A percentile compares a stretch with the other conserved stretches of the same genome.
Evolutionary conservation across 2,888 invertebrate genomes (phyloP).

Genomic region (Drosophila mimetica): DNA sequence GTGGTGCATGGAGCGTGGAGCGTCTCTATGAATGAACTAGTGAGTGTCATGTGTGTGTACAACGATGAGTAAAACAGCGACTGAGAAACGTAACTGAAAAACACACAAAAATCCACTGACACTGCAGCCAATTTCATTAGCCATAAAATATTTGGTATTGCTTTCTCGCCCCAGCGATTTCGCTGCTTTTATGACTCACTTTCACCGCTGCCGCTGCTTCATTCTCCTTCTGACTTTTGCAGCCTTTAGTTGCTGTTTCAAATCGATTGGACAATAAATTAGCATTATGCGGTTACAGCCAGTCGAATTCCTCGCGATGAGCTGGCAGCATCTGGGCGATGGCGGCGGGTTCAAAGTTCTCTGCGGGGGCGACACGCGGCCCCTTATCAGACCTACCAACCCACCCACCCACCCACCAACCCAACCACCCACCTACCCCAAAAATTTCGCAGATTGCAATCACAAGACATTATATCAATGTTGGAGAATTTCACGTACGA

Average conservation of each 20-base stretch:
- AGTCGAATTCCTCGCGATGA: conserved; percentile 46
- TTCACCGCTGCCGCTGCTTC: conserved; percentile 2
- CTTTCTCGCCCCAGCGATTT: conserved; percentile 6
- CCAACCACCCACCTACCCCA: too few relatives aligned
- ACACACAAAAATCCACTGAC: neutral
- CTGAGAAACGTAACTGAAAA: neutral
- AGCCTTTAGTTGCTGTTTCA: conserved; percentile 72
- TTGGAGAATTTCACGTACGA: conserved; percentile 1
- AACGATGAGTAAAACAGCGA: conserved; percentile 15
- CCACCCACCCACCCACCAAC: neutral
- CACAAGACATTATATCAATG: too few relatives aligned
- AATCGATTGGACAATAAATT: conserved; percentile 76
- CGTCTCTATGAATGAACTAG: conserved; percentile 35
- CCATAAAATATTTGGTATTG: conserved; percentile 48
- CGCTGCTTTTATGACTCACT: conserved; percentile 59
- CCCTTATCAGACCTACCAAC: conserved; percentile 8
- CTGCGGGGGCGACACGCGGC: neutral
- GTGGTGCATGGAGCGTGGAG: conserved; percentile 4
- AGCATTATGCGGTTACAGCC: conserved; percentile 69
- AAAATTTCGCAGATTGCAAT: too few relatives aligned
- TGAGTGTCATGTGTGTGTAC: neutral
- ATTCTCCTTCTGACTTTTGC: conserved; percentile 5
- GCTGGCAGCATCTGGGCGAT: conserved; percentile 51
- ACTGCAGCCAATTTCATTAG: conserved; percentile 40
- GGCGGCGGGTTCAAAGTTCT: conserved; percentile 53